These are phyloP conservation scores for Andrena hattorfiana DNA, from an alignment of 2,888 invertebrate genomes.

Conservation along the genomic window DNA sequence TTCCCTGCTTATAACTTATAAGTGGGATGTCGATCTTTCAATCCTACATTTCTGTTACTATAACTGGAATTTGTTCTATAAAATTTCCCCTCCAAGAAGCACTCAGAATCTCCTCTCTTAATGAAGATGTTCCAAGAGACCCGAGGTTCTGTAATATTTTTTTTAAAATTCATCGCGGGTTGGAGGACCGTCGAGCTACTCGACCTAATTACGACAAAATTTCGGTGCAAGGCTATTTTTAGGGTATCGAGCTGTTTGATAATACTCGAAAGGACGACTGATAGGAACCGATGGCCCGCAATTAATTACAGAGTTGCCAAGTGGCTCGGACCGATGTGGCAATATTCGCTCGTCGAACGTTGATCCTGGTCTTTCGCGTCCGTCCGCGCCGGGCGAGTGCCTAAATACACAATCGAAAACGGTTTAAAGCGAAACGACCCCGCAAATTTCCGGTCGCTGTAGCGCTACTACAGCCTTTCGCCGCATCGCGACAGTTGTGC, in stretches of 20 bases:
- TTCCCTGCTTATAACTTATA: too few species aligned
- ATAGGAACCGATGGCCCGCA: constrained; percentile 46
- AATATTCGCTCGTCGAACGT: constrained; percentile 47
- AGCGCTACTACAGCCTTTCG: not conserved
- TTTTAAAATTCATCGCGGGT: not conserved
- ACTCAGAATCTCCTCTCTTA: too few species aligned
- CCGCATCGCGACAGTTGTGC: not conserved
- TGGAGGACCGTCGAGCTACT: not conserved
- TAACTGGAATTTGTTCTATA: too few species aligned
- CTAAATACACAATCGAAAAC: constrained; percentile 51
- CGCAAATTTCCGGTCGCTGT: constrained; percentile 19
- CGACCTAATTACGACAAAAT: not conserved
- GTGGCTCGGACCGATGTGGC: constrained; percentile 45
- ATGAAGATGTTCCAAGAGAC: too few species aligned
- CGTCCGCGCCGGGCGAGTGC: constrained; percentile 36
- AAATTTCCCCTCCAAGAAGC: too few species aligned
- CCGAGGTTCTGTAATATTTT: too few species aligned
- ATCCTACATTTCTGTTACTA: too few species aligned
- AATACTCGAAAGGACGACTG: constrained; percentile 19
- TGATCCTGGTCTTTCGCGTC: constrained; percentile 43
- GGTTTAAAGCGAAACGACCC: constrained; percentile 49
- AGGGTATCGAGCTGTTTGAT: constrained; percentile 7
- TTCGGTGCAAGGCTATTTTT: not conserved
- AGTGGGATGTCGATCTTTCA: too few species aligned
- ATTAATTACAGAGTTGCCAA: constrained; percentile 64